phyloP scores from a whole-genome alignment of 2,797 vertebrate species.

The Cossypha heuglini region DNA sequence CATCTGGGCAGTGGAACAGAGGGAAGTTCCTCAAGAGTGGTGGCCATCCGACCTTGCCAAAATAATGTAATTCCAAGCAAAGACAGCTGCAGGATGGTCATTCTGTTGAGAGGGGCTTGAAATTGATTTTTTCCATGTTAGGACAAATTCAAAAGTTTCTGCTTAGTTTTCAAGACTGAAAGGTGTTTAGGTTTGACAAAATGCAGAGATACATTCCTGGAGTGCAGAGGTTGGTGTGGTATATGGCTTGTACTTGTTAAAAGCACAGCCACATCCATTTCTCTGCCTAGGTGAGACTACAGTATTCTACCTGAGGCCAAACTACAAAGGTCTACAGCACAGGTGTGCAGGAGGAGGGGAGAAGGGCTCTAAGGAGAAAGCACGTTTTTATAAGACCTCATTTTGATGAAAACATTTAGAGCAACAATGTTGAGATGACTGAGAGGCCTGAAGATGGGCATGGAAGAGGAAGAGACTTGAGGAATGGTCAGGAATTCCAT shows the following conservation, averaged over 20 bases:
- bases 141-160: background rate
- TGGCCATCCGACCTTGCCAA: background rate
- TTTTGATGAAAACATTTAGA: background rate
- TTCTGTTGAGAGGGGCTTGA: background rate
- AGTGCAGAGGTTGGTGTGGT: background rate
- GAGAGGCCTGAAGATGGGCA: background rate
- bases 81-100: background rate
- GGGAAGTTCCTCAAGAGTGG: accelerated
- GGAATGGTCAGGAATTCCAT: background rate
- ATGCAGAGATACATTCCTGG: background rate
- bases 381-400: background rate
- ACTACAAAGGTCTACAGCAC: background rate
- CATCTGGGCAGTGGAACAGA: background rate
- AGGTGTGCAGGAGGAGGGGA: background rate
- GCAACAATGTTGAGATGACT: background rate
- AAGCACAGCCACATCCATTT: background rate
- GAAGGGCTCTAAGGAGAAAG: background rate
- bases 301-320: background rate
- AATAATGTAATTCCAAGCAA: background rate
- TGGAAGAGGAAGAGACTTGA: background rate
- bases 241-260: background rate
- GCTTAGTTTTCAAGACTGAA: background rate
- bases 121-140: background rate
- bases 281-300: background rate
- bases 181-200: background rate